Base-by-base conservation (phyloP, 2,797 vertebrate genomes). In the Sebastes taczanowskii region DNA sequence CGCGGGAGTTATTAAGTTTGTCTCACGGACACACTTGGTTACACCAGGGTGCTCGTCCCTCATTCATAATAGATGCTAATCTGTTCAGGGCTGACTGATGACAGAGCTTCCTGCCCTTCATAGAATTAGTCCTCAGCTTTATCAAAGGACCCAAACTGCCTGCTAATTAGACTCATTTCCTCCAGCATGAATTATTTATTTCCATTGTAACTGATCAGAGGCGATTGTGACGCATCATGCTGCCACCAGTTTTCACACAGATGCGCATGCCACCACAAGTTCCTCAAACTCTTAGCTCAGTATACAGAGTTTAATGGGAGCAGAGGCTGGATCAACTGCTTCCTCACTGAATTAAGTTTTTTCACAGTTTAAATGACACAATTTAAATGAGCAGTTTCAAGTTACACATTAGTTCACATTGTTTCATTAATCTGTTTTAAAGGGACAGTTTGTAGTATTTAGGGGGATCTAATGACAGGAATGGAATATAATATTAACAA, bases 91-190 rank as follows among this genome's bases (percentile, higher is more conserved):
- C 96, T 98, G 97, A 98, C 97, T 98, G 97, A 98, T 97, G 97
- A 97, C 97, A 97, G 96, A 96, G 96, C 96, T 97, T 97, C 96
- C 97, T 98, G 97, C 97, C 97, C 97, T 97, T 97, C 97, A 97
- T 95, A 96, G 97, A 97, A 97, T 97, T 96, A 97, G 96, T 97
- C 96, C 96, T 95, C 94, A 92, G 95, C 95, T 97, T 97, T 98
- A 98, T 98, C 97, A 98, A 97, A 97, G 96, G 96, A 97, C 96
- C 97, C 96, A 97, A 97, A 97, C 97, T 97, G 98, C 97, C 96
- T 98, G 97, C 97, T 99, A 99, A 99, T 99, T 99, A 98, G 97
- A 97, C 97, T 97, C 97, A 97, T 98, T 98, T 97, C 96, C 96
- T 97, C 94, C 95, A 95, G 96, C 97, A 98, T 98, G 97, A 98